These are phyloP conservation scores for Condylura cristata DNA, from an alignment of 2,113 vertebrate species.

Conservation along the genomic window DNA sequence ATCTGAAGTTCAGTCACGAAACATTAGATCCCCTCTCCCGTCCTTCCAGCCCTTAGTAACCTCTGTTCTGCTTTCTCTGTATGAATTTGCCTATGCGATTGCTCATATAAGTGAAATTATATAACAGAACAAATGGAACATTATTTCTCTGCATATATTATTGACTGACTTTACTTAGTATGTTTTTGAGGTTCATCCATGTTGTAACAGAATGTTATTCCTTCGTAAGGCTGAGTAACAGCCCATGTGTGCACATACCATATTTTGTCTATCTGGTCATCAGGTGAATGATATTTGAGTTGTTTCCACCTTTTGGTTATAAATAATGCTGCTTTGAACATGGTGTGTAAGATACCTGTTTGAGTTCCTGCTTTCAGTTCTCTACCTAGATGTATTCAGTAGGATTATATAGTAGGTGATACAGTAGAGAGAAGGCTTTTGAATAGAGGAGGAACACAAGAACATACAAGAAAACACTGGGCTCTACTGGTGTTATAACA, in stretches of 20 bases:
- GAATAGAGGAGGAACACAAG: background rate
- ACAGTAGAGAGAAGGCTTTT: background rate
- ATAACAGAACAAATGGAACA: too few relatives aligned
- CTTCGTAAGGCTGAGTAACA: background rate
- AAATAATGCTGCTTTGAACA: background rate
- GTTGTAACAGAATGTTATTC: background rate
- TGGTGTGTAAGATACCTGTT: background rate
- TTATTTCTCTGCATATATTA: too few relatives aligned
- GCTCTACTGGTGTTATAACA: too few relatives aligned
- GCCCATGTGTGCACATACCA: background rate
- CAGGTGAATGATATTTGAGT: background rate
- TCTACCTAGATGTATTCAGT: background rate
- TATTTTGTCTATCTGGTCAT: background rate
- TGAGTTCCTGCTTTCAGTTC: background rate
- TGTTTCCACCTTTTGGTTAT: background rate
- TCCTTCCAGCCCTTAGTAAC: background rate
- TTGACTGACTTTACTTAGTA: conserved; percentile 2
- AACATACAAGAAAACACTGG: too few relatives aligned
- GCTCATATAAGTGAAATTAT: background rate
- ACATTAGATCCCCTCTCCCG: background rate
- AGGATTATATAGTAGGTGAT: too few relatives aligned
- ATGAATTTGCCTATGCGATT: background rate
- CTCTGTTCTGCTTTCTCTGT: background rate
- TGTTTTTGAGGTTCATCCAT: background rate
- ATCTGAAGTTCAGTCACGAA: background rate